Conservation (phyloP, 2,113 vertebrate species). For the Gila orcuttii region DNA sequence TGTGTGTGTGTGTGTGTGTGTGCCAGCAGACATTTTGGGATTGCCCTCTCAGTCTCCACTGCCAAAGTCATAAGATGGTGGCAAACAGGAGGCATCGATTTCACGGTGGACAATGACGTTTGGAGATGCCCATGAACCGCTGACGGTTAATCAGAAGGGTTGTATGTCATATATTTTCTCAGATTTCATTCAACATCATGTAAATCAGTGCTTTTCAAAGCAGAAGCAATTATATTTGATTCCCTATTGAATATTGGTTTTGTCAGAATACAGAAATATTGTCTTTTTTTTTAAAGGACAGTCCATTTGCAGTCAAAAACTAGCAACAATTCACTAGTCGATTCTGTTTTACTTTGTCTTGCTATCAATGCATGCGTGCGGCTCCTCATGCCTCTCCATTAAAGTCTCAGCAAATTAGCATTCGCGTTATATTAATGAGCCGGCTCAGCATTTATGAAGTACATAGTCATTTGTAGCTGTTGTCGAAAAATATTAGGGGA, state of each 20-base stretch:
- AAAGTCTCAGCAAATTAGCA: conserved; percentile 9
- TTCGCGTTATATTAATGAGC: background rate
- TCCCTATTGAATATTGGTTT: background rate
- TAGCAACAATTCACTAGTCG: background rate
- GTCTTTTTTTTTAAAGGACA: background rate
- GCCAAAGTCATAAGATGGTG: conserved; percentile 98
- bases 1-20: conserved; percentile 54
- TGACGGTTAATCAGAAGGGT: background rate
- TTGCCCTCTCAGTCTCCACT: conserved; percentile 84
- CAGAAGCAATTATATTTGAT: background rate
- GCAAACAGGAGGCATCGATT: conserved; percentile 68
- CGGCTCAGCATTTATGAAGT: conserved; percentile 1
- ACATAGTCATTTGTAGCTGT: conserved; percentile 13
- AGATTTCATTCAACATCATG: background rate
- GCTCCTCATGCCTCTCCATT: background rate
- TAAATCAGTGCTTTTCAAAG: background rate
- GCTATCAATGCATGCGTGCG: background rate
- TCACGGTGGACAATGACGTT: background rate
- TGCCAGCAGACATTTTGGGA: conserved; percentile 99
- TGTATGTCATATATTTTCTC: background rate
- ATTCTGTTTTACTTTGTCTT: background rate
- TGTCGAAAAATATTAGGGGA: background rate
- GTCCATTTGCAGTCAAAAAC: background rate
- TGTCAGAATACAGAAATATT: background rate
- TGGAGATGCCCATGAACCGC: background rate